phyloP scores from a whole-genome alignment of 2,113 vertebrate genomes.

The Tychaedon coryphoeus region DNA sequence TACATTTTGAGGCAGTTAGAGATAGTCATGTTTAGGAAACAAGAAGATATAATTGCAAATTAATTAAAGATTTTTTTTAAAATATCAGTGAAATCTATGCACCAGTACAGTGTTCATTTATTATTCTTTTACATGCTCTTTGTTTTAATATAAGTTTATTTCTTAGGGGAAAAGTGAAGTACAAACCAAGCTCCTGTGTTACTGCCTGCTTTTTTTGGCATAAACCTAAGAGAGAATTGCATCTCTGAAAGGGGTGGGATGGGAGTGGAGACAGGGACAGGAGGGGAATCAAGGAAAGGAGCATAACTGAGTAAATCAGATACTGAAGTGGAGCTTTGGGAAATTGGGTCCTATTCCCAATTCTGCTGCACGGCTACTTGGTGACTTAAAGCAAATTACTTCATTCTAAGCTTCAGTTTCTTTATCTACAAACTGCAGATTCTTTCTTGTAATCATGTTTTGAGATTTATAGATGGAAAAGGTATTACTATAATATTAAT shows the following conservation, averaged over 20 bases:
- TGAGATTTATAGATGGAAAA: not conserved
- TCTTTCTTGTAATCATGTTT: not conserved
- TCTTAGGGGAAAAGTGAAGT: not conserved
- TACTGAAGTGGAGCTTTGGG: not conserved
- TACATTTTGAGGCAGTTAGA: not conserved
- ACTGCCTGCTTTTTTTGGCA: not conserved
- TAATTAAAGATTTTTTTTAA: not conserved
- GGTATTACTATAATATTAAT: not conserved
- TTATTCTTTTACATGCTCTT: not conserved
- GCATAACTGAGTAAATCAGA: not conserved
- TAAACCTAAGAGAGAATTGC: not conserved
- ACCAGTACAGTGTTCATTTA: not conserved
- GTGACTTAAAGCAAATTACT: not conserved
- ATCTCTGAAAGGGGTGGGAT: not conserved
- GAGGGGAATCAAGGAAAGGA: not conserved
- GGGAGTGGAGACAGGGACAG: too few species aligned
- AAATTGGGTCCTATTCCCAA: not conserved
- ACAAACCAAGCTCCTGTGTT: not conserved
- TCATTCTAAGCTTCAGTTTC: not conserved
- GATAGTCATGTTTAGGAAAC: not conserved
- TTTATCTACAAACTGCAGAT: not conserved
- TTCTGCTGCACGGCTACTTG: not conserved
- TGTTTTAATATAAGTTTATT: not conserved
- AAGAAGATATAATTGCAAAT: not conserved
- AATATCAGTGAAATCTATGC: not conserved